phyloP scores from a whole-genome alignment of 2,888 invertebrate genomes.

The Zaprionus obscuricornis region DNA sequence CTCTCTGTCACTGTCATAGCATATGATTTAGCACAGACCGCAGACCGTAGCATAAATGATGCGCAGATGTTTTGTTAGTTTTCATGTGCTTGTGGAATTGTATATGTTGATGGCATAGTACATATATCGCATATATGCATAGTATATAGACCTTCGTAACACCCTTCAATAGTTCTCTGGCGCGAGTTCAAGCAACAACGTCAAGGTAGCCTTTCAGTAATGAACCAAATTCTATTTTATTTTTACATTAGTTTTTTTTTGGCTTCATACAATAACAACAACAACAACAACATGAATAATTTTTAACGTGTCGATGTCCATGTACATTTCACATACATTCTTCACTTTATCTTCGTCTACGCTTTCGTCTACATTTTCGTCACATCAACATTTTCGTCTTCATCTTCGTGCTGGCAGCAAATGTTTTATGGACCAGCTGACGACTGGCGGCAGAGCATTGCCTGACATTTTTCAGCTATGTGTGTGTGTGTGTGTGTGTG shows the following conservation, averaged over 20 bases:
- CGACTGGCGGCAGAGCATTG: conserved; percentile 23
- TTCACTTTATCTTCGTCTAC: too few relatives aligned
- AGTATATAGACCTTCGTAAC: conserved; percentile 60
- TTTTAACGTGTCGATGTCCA: too few relatives aligned
- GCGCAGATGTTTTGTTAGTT: not conserved
- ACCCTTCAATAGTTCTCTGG: conserved; percentile 73
- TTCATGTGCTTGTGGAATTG: not conserved
- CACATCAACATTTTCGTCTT: conserved; percentile 56
- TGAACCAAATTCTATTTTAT: conserved; percentile 72
- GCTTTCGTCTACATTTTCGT: conserved; percentile 31
- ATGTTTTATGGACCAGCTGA: conserved; percentile 69
- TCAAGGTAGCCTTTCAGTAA: conserved; percentile 72
- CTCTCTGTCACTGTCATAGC: too few relatives aligned
- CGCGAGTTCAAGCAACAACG: conserved; percentile 74
- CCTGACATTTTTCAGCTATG: conserved; percentile 48
- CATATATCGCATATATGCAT: not conserved
- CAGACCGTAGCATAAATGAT: too few relatives aligned
- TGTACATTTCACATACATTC: too few relatives aligned
- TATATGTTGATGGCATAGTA: too few relatives aligned
- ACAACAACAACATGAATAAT: not conserved
- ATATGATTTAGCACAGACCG: too few relatives aligned
- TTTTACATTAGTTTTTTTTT: too few relatives aligned
- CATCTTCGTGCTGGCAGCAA: conserved; percentile 39
- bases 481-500: not conserved
- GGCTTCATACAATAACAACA: conserved; percentile 8